Evolutionary conservation across 2,113 vertebrate species (phyloP).

Genomic region (Guaruba guarouba): DNA sequence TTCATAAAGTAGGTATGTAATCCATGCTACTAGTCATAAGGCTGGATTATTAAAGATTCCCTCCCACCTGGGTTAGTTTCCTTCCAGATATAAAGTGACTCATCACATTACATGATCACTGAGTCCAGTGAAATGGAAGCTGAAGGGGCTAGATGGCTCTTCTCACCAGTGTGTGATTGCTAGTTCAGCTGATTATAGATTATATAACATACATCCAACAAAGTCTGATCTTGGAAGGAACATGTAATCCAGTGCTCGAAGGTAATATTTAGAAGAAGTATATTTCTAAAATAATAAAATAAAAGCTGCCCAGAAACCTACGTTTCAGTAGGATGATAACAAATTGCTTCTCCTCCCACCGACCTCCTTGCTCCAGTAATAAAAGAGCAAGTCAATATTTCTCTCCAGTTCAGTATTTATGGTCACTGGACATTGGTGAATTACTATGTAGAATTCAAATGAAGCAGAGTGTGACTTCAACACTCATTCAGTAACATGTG

Average conservation of each 20-base stretch:
- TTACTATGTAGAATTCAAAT: not conserved
- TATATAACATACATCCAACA: not conserved
- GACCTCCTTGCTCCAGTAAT: not conserved
- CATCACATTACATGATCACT: not conserved
- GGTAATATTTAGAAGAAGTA: not conserved
- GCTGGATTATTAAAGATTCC: not conserved
- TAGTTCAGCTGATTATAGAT: not conserved
- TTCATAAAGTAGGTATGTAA: not conserved
- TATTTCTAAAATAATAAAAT: not conserved
- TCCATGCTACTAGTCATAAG: accelerated
- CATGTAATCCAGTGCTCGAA: not conserved
- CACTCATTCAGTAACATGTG: not conserved
- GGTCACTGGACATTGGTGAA: not conserved
- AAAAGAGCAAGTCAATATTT: not conserved
- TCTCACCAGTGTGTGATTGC: not conserved
- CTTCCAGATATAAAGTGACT: not conserved
- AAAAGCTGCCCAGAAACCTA: not conserved
- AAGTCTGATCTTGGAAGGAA: not conserved
- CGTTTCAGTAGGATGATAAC: not conserved
- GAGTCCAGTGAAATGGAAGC: not conserved
- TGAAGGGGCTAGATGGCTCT: not conserved
- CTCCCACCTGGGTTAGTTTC: not conserved
- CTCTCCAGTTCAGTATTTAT: not conserved
- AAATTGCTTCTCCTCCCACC: not conserved
- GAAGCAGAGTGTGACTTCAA: not conserved